Base-by-base conservation (phyloP, 1,140 invertebrate species). In the Tetramorium alpestre region DNA sequence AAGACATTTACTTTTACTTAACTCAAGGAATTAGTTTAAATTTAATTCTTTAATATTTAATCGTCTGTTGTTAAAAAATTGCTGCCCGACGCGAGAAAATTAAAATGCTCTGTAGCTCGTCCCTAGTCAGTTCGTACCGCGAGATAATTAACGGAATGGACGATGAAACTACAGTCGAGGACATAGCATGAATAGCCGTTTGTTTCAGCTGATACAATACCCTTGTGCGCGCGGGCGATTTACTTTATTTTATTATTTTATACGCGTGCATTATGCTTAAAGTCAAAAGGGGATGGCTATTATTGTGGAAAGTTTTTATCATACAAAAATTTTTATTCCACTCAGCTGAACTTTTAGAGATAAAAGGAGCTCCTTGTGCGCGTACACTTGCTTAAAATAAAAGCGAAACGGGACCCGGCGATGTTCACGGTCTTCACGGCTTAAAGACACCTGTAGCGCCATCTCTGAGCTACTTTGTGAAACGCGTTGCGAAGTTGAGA, bases 401-500 rank as follows among this genome's bases (percentile, higher is more conserved):
- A 80, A 13, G 41, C 41, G 41, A 44, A 10, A 44, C 10, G 0
- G 41, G 41, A 44, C 13, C 54, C 16, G 62, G 44, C 25, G 18
- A 38, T 44, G 49, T 41, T 44, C 1, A 25, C 44, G n/a, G 25
- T 33, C 28, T 33, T 33, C 33, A 22, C 22, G 49, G 49, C 41
- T 41, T 70, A 81, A 49, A 80, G 18, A 25, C 8, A 10, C n/a
- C n/a, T 22, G 65, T 72, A 38, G 80, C 4, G 67, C 67, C 67
- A 82, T 60, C 80, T 82, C 54, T 18, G 47, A 47, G 25, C 16
- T 0, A 6, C 16, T 22, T 44, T 4, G 7, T 10, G 13, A 33
- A 58, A 47, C 41, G 16, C 11, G 6, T 10, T 2, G 18, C 22
- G 16, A n/a, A 33, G 38, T 58, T 1, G 25, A 72, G 0, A 33